phyloP scores from a whole-genome alignment of 2,797 vertebrate species.

The Alauda arvensis region DNA sequence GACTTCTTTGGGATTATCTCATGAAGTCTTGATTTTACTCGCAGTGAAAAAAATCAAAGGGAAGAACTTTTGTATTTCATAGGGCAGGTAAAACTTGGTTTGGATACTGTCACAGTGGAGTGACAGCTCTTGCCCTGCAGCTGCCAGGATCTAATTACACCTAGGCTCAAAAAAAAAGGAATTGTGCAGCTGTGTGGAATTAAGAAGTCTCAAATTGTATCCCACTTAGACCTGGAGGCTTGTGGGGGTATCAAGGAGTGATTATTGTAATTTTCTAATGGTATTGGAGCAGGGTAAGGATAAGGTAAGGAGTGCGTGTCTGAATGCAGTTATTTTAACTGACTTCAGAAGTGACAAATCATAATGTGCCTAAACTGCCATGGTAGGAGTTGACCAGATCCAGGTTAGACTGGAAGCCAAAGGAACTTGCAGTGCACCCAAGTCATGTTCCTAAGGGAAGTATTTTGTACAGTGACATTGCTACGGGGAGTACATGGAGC shows the following conservation, averaged over 20 bases:
- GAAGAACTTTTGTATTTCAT: not conserved
- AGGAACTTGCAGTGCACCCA: not conserved
- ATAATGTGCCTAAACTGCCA: not conserved
- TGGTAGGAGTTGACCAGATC: not conserved
- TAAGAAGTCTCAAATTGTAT: not conserved
- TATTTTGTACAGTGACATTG: not conserved
- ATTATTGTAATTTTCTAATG: not conserved
- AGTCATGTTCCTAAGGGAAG: not conserved
- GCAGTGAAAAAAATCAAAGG: not conserved
- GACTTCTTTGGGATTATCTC: not conserved
- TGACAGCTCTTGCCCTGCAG: not conserved
- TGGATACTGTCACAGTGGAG: not conserved
- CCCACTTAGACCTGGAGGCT: not conserved
- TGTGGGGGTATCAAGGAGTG: not conserved
- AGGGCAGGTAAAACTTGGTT: not conserved
- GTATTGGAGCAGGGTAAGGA: not conserved
- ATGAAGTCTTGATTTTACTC: not conserved
- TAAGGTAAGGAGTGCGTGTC: not conserved
- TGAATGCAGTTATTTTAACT: not conserved
- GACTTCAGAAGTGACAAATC: not conserved
- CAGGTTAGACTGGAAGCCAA: not conserved
- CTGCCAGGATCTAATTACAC: not conserved
- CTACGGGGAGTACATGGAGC: not conserved
- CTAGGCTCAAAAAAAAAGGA: not conserved
- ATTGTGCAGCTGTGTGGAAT: not conserved